phyloP scores from a whole-genome alignment of 2,113 vertebrate genomes.

The Elgaria multicarinata region DNA sequence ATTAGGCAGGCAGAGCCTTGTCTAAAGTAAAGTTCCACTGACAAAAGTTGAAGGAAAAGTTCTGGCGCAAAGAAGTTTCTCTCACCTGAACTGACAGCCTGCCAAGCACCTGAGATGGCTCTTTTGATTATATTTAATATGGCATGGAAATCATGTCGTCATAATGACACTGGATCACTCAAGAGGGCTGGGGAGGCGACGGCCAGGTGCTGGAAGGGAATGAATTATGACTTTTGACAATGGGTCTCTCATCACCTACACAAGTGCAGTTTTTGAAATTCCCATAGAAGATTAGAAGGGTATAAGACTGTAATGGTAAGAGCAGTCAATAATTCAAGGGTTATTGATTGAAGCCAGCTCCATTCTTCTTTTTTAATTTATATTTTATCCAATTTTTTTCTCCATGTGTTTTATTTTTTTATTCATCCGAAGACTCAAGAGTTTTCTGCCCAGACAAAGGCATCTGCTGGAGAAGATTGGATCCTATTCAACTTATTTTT shows the following conservation, averaged over 20 bases:
- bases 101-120: constrained; percentile 25
- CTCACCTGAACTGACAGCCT: constrained; percentile 20
- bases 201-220: constrained; percentile 44
- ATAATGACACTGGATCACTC: constrained; percentile 23
- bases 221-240: constrained; percentile 63
- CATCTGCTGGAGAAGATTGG: constrained; percentile 26
- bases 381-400: constrained; percentile 70
- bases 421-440: constrained; percentile 34
- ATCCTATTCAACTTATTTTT: constrained; percentile 47
- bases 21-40: background rate
- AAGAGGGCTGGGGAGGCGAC: constrained; percentile 23
- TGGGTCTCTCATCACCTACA: constrained; percentile 56
- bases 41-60: background rate
- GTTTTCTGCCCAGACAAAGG: constrained; percentile 56
- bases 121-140: constrained; percentile 17
- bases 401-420: constrained; percentile 38
- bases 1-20: background rate
- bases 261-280: constrained; percentile 54
- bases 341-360: constrained; percentile 74
- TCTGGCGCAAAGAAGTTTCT: background rate
- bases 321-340: constrained; percentile 74
- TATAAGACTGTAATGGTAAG: constrained; percentile 61
- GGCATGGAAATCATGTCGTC: constrained; percentile 38
- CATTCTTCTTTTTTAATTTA: constrained; percentile 74
- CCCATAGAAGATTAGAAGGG: constrained; percentile 58